phyloP scores from a whole-genome alignment of 2,797 vertebrate species.

The Paramormyrops hopkinsi region DNA sequence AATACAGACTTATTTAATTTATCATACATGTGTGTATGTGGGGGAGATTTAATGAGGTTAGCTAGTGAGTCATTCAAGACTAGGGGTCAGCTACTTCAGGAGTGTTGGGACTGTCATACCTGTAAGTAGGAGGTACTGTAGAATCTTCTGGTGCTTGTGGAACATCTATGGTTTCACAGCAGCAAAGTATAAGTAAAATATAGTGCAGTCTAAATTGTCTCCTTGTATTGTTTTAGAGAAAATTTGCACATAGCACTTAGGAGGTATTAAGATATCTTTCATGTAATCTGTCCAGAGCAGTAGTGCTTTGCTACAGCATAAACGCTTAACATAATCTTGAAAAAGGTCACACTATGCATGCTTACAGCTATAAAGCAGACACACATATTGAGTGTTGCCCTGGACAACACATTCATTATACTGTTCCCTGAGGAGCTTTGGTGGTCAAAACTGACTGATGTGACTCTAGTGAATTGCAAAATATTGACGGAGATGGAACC shows the following conservation, averaged over 20 bases:
- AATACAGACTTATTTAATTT: neutral
- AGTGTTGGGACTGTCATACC: neutral
- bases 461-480: constrained; percentile 29
- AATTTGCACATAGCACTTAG: neutral
- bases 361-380: neutral
- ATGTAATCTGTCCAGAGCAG: neutral
- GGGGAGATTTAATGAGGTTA: neutral
- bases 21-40: neutral
- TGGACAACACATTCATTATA: constrained; percentile 32
- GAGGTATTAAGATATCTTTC: neutral
- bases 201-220: neutral
- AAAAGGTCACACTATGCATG: neutral
- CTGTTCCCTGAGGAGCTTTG: constrained; percentile 25
- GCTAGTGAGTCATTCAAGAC: neutral
- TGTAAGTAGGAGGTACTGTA: neutral
- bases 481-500: constrained; percentile 37
- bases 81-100: neutral
- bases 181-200: neutral
- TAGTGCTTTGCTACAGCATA: neutral
- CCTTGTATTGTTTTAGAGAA: neutral
- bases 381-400: constrained; percentile 26
- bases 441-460: constrained; percentile 48
- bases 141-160: neutral
- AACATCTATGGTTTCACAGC: neutral
- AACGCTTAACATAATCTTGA: neutral